Percentiles rank a stretch among this genome's conserved stretches.
phyloP scores from a whole-genome alignment of 2,797 vertebrate species.

The Limosa lapponica region DNA sequence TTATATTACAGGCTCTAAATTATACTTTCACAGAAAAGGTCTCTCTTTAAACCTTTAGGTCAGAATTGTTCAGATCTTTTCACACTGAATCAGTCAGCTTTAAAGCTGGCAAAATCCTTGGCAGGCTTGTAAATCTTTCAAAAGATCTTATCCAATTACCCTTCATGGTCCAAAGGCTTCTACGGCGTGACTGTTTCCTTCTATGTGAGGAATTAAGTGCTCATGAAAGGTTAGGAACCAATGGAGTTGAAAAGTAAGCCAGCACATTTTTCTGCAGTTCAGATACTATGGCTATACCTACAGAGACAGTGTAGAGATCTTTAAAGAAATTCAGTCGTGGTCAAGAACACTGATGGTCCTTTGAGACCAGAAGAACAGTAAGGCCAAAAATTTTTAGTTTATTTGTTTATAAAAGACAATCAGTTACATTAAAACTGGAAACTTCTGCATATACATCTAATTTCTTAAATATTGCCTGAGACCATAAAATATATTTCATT shows the following conservation, averaged over 20 bases:
- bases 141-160: constrained; percentile 82
- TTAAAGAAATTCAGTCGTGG: background rate
- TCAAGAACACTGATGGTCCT: background rate
- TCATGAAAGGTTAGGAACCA: constrained; percentile 75
- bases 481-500: background rate
- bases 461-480: background rate
- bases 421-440: background rate
- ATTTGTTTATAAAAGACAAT: background rate
- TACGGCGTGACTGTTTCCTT: constrained; percentile 65
- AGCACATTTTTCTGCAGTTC: constrained; percentile 30
- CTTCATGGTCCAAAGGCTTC: constrained; percentile 77
- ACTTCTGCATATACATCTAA: background rate
- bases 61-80: constrained; percentile 80
- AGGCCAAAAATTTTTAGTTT: background rate
- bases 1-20: constrained; percentile 79
- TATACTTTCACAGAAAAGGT: constrained; percentile 72
- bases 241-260: constrained; percentile 67
- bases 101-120: constrained; percentile 79
- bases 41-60: constrained; percentile 79
- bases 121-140: constrained; percentile 82
- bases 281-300: background rate
- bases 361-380: background rate
- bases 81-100: constrained; percentile 80
- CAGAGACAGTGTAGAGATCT: background rate
- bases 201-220: constrained; percentile 75